phyloP scores from a whole-genome alignment of 2,113 vertebrate genomes.

The Clinocottus analis region DNA sequence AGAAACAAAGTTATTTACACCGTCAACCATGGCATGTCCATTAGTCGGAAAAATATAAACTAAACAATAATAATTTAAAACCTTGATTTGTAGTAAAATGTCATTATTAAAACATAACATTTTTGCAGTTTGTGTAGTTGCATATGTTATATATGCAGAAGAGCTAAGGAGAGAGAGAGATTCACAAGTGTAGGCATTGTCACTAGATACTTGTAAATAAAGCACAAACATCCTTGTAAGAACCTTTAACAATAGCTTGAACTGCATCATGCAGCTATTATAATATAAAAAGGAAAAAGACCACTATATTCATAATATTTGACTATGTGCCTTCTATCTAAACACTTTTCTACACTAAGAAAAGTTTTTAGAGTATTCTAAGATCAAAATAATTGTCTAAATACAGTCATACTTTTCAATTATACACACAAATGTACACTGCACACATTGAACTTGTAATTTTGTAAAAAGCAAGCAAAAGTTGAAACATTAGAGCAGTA shows the following conservation, averaged over 20 bases:
- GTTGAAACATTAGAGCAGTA: conserved; percentile 5
- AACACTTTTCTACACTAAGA: not conserved
- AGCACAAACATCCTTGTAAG: not conserved
- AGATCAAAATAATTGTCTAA: not conserved
- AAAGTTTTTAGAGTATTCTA: not conserved
- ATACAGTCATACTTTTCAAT: not conserved
- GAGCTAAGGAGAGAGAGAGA: not conserved
- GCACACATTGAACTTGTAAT: not conserved
- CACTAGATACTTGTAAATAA: conserved; percentile 1
- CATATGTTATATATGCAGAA: not conserved
- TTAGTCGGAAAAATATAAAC: conserved; percentile 3
- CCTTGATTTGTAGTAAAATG: not conserved
- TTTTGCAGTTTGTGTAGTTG: not conserved
- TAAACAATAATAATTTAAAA: not conserved
- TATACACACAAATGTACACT: not conserved
- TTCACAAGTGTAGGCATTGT: not conserved
- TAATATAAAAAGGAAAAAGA: conserved; percentile 8
- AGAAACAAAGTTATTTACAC: not conserved
- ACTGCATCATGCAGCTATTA: conserved; percentile 8
- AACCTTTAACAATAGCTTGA: not conserved
- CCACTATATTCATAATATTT: not conserved
- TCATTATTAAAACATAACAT: not conserved
- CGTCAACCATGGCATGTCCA: not conserved
- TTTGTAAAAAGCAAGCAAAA: conserved; percentile 25
- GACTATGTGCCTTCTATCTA: not conserved